Evolutionary conservation across 2,888 invertebrate genomes (phyloP), one percentile per base, ranked within the genome.

Genomic region (Eupithecia inturbata): DNA sequence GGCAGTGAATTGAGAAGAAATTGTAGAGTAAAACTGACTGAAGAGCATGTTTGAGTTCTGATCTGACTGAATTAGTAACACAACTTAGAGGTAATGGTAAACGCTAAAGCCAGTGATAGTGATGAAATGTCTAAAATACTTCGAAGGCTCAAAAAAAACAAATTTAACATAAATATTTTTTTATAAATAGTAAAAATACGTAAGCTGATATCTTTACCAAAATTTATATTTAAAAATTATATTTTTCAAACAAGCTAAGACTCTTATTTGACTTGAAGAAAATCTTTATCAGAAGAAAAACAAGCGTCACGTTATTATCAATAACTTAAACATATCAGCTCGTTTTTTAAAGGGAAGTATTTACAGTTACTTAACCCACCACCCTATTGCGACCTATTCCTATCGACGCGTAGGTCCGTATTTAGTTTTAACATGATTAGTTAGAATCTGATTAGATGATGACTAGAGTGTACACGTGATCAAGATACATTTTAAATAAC

Each of bases 391-490:
- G 39, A n/a, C n/a, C n/a, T n/a, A n/a, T n/a, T n/a, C n/a, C n/a
- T n/a, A n/a, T n/a, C n/a, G n/a, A 39, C 6, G 75, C 75, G 72
- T 80, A 70, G 73, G 78, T 77, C 71, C 73, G 64, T 72, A 68
- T 76, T 77, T 69, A 77, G 74, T 77, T 78, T 81, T 78, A 75
- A 68, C 78, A 81, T 81, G 74, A 78, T 77, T 73, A 36, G 62
- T 77, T 73, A 36, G 62, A 64, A 80, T 79, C 76, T n/a, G n/a
- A n/a, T n/a, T n/a, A n/a, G n/a, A n/a, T n/a, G n/a, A n/a, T n/a
- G n/a, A n/a, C n/a, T n/a, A n/a, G n/a, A n/a, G 73, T 71, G 70
- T 75, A 70, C 80, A 71, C 66, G 41, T 77, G 76, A 79, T 80
- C 22, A 22, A 26, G 22, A 26, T 26, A 22, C 2, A 12, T 53